Evolutionary conservation across 1,140 invertebrate genomes (phyloP).

Genomic region (Zaprionus nigranus): DNA sequence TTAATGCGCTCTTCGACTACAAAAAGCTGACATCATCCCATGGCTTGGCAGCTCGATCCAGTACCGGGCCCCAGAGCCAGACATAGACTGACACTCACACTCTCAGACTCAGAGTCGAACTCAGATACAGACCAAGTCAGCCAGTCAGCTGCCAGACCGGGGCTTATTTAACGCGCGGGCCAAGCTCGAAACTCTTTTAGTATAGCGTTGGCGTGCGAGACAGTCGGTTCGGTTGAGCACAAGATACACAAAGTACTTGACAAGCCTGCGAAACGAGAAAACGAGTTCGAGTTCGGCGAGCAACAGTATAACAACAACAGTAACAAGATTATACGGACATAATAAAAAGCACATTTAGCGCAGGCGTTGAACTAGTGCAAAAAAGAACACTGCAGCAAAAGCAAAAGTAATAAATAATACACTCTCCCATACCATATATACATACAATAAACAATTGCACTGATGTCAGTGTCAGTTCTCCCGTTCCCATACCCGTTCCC

Average conservation of each 20-base stretch:
- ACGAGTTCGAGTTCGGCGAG: slow-evolving; percentile 51
- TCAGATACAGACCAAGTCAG: slow-evolving; percentile 37
- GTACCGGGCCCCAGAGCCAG: slow-evolving; percentile 6
- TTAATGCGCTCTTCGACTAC: not conserved
- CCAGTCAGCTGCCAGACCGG: slow-evolving; percentile 58
- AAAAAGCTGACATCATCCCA: slow-evolving; percentile 70
- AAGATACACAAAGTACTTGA: slow-evolving; percentile 58
- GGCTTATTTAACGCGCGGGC: slow-evolving; percentile 73
- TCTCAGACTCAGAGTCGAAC: too few relatives aligned
- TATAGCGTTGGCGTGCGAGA: slow-evolving; percentile 81
- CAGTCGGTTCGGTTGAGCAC: slow-evolving; percentile 72
- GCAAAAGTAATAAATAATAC: slow-evolving; percentile 62
- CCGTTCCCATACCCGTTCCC: not conserved
- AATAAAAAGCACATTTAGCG: slow-evolving; percentile 45
- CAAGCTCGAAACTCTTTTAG: slow-evolving; percentile 77
- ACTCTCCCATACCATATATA: slow-evolving; percentile 16
- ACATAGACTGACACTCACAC: too few relatives aligned
- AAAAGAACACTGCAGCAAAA: slow-evolving; percentile 40
- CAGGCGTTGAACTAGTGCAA: slow-evolving; percentile 52
- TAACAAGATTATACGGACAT: not conserved
- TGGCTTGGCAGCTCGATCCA: slow-evolving; percentile 27
- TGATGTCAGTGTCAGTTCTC: slow-evolving; percentile 44
- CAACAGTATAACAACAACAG: slow-evolving; percentile 18
- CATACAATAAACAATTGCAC: slow-evolving; percentile 40
- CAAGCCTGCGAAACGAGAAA: slow-evolving; percentile 38